A percentile compares a stretch with the other conserved stretches of the same genome.
Conservation (phyloP, 2,113 vertebrate species). For the Hucho hucho region DNA sequence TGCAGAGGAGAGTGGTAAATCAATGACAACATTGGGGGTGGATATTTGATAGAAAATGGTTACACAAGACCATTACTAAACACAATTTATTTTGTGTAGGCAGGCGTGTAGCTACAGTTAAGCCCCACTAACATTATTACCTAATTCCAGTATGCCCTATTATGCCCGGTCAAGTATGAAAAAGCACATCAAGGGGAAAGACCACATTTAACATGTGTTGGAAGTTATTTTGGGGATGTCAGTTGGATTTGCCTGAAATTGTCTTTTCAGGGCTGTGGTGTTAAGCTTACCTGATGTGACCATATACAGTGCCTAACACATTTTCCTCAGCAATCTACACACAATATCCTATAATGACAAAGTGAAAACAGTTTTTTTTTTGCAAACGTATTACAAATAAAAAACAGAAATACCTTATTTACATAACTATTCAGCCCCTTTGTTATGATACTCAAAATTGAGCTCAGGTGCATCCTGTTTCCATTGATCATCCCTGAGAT, state of each 20-base stretch:
- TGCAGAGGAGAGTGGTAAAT: conserved; percentile 1
- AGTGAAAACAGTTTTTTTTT: too few relatives aligned
- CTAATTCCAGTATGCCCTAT: neutral
- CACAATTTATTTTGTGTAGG: neutral
- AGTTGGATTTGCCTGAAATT: neutral
- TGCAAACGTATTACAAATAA: too few relatives aligned
- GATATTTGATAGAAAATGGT: neutral
- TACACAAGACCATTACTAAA: neutral
- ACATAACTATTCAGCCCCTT: too few relatives aligned
- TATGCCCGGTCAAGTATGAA: neutral
- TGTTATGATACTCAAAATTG: too few relatives aligned
- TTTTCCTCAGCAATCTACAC: too few relatives aligned
- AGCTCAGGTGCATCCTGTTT: too few relatives aligned
- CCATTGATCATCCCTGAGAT: too few relatives aligned
- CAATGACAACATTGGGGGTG: neutral
- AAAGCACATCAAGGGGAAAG: neutral
- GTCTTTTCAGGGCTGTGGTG: too few relatives aligned
- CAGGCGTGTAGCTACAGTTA: neutral
- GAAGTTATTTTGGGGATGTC: neutral
- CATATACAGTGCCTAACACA: neutral
- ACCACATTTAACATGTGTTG: neutral
- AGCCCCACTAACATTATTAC: neutral
- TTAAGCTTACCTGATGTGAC: neutral
- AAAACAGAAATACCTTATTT: too few relatives aligned
- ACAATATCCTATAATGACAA: too few relatives aligned